Evolutionary conservation across 2,113 vertebrate genomes (phyloP).

Genomic region (Alouatta palliata): DNA sequence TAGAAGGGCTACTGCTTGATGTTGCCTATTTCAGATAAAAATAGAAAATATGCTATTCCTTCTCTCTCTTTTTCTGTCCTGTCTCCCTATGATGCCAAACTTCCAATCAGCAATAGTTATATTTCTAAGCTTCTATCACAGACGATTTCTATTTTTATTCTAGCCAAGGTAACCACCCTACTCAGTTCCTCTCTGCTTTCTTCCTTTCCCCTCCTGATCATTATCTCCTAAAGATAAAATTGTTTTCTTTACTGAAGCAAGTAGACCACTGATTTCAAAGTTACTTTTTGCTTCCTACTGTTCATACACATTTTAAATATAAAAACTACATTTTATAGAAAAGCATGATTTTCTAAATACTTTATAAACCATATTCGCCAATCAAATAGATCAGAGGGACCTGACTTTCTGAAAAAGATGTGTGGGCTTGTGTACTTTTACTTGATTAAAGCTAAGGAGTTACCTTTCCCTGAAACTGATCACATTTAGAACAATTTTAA

Average conservation of each 20-base stretch:
- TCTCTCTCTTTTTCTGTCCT: constrained; percentile 41
- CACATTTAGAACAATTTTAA: background rate
- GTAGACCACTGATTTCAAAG: constrained; percentile 44
- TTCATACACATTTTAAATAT: constrained; percentile 25
- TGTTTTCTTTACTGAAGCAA: constrained; percentile 4
- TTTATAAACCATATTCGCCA: background rate
- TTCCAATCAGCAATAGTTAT: constrained; percentile 58
- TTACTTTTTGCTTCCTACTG: background rate
- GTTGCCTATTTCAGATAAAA: constrained; percentile 65
- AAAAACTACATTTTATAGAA: background rate
- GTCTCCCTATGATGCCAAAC: constrained; percentile 34
- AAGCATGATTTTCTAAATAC: background rate
- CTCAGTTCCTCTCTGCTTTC: background rate
- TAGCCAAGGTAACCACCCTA: background rate
- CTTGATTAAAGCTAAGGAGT: background rate
- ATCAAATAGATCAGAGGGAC: background rate
- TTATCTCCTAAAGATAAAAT: constrained; percentile 45
- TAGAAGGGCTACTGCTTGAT: constrained; percentile 51
- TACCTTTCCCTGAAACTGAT: background rate
- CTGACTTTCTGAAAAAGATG: background rate
- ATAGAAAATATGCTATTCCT: constrained; percentile 56
- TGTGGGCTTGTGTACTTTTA: background rate
- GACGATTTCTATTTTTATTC: constrained; percentile 52
- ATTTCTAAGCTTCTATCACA: constrained; percentile 54
- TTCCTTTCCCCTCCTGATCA: constrained; percentile 26